Percentiles rank a stretch among this genome's conserved stretches.
These are phyloP conservation scores for Mesoligia furuncula DNA, from an alignment of 2,888 invertebrate species.

Conservation along the genomic window DNA sequence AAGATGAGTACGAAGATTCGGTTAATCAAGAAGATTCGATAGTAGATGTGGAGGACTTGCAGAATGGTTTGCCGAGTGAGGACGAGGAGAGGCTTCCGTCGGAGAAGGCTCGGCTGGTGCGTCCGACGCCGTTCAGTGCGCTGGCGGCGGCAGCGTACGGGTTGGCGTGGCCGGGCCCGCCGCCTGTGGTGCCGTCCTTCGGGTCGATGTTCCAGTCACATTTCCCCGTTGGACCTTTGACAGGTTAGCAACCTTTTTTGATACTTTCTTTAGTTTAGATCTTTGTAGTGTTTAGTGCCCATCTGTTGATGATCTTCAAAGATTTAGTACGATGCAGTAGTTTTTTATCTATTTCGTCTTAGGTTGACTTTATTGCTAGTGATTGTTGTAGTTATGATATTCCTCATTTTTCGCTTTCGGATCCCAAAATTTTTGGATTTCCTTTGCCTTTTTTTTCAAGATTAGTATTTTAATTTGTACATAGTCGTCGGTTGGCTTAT, in stretches of 20 bases:
- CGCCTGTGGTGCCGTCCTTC: slow-evolving; percentile 91
- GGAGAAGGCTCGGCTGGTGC: slow-evolving; percentile 87
- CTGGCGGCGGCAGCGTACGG: slow-evolving; percentile 93
- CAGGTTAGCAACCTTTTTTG: slow-evolving; percentile 77
- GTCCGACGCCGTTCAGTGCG: slow-evolving; percentile 94
- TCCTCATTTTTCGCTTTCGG: not conserved
- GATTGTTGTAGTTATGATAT: not conserved
- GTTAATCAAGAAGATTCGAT: slow-evolving; percentile 93
- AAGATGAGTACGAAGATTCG: slow-evolving; percentile 93
- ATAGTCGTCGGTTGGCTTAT: not conserved
- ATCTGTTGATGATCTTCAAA: slow-evolving; percentile 1
- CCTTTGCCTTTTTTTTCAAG: not conserved
- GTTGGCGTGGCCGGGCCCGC: slow-evolving; percentile 90
- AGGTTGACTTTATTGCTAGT: not conserved
- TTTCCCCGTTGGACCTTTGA: slow-evolving; percentile 88
- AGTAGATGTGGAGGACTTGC: slow-evolving; percentile 95
- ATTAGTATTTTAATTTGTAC: not conserved
- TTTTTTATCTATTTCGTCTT: too few species aligned
- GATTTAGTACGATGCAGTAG: slow-evolving; percentile 4
- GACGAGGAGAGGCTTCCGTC: slow-evolving; percentile 83
- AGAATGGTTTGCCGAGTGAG: slow-evolving; percentile 89
- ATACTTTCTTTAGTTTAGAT: not conserved
- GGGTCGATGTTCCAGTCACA: slow-evolving; percentile 93
- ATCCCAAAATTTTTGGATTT: not conserved
- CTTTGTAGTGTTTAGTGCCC: not conserved